phyloP scores from a whole-genome alignment of 2,888 invertebrate genomes.

The Taenaris catops region DNA sequence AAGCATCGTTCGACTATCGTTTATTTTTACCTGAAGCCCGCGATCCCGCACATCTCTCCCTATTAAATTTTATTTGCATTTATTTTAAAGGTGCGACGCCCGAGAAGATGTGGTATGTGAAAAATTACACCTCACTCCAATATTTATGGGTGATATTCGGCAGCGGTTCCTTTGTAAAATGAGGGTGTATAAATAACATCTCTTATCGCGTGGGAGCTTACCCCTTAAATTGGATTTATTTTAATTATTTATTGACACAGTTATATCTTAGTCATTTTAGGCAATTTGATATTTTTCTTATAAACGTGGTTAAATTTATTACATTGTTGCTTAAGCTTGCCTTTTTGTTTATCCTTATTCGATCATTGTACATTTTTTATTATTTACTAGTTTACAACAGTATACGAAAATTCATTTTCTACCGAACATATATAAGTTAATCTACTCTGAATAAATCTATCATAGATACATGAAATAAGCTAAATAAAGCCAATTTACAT shows the following conservation, averaged over 20 bases:
- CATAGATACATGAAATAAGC: slow-evolving; percentile 7
- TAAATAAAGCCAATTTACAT: slow-evolving; percentile 14
- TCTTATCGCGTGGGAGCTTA: slow-evolving; percentile 79
- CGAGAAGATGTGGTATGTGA: slow-evolving; percentile 78
- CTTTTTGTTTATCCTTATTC: too few species aligned
- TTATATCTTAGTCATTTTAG: slow-evolving; percentile 26
- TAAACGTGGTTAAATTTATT: background rate
- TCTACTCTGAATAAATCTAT: slow-evolving; percentile 8
- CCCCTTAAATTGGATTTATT: slow-evolving; percentile 76
- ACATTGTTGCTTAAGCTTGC: too few species aligned
- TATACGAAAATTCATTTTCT: too few species aligned
- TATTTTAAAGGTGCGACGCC: slow-evolving; percentile 80
- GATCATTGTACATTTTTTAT: too few species aligned
- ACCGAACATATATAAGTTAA: too few species aligned
- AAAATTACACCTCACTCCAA: slow-evolving; percentile 80
- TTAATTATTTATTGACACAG: slow-evolving; percentile 72
- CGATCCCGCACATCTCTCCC: slow-evolving; percentile 78
- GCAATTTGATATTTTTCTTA: slow-evolving; percentile 6
- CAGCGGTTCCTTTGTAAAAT: slow-evolving; percentile 78
- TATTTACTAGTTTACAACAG: too few species aligned
- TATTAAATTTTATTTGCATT: slow-evolving; percentile 81
- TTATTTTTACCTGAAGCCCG: slow-evolving; percentile 75
- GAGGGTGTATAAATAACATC: slow-evolving; percentile 79
- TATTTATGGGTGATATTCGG: slow-evolving; percentile 81
- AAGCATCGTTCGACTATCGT: slow-evolving; percentile 65